Percentiles rank a stretch among this genome's conserved stretches.
These are phyloP conservation scores for Coryphaenoides rupestris DNA, from an alignment of 2,113 vertebrate species.

Conservation along the genomic window DNA sequence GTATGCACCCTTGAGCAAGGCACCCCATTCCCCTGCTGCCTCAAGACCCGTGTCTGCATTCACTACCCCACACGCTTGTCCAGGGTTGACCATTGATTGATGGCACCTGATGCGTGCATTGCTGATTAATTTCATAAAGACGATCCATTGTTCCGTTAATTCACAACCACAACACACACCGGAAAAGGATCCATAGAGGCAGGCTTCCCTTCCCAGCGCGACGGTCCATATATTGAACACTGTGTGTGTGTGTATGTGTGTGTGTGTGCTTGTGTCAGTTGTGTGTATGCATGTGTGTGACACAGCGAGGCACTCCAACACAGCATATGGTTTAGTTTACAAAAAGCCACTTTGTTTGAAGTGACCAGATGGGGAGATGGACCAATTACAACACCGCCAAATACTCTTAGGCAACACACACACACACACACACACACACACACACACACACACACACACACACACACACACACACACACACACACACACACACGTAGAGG, in stretches of 20 bases:
- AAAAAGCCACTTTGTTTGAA: constrained; percentile 48
- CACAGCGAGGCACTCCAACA: background rate
- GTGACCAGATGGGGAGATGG: constrained; percentile 51
- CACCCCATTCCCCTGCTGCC: background rate
- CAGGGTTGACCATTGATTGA: no score
- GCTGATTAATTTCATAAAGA: no score
- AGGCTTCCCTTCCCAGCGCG: no score
- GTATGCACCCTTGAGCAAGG: no score
- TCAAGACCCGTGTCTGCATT: no score
- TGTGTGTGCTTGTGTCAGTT: background rate
- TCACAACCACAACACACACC: no score
- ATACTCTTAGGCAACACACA: constrained; percentile 44
- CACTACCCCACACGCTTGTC: no score
- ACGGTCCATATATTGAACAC: no score
- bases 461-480: background rate
- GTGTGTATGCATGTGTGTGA: background rate
- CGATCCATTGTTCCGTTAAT: no score
- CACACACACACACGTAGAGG: background rate
- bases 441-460: background rate
- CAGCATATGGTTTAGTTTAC: constrained; percentile 53
- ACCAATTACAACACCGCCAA: constrained; percentile 53
- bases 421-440: background rate
- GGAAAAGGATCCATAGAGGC: no score
- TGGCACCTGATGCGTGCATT: no score
- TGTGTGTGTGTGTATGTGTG: no score